Base-by-base conservation (phyloP, 2,797 vertebrate genomes). In the Protosalanx chinensis region DNA sequence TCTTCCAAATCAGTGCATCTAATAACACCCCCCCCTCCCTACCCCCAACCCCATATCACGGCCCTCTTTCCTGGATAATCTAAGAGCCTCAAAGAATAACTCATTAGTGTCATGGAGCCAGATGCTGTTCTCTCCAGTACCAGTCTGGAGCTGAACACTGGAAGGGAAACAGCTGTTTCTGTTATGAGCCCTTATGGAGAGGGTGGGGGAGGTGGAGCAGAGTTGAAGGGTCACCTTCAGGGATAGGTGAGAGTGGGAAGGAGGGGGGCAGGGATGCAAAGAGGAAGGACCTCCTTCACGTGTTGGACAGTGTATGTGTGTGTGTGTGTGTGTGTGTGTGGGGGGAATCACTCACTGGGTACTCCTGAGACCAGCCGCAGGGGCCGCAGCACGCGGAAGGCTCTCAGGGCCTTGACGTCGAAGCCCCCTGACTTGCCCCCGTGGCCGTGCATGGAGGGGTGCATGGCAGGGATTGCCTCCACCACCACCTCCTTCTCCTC, bases 331-430 rank as follows among this genome's bases (percentile, higher is more conserved):
- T 65, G 15, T 23, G 16, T 59, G 20, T 33, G 30, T 23, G 37
- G 51, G 68, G 56, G 62, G 46, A n/a, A 27, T 62, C 57, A 92
- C 97, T 96, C 92, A 99, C 97, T 99, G 93, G 97, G 97, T 88
- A 99, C 97, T 93, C 97, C 97, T 92, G 97, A 99, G 88, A 99
- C 97, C 82, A 99, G 94, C 87, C 97, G 95, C 84, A 99, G 96
- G 86, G 97, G 97, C 91, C 97, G 93, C 89, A 99, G 83, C 88
- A 99, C 97, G 92, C 97, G 95, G 89, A 99, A 98, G 91, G 97
- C 97, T 93, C 97, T 93, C 81, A 99, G 96, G 90, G 97, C 97
- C 94, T 99, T 99, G 85, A 99, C 97, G 84, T 99, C 97, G 83
- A 99, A 99, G 89, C 97, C 97, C 84, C 97, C 97, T 64, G 96